Percentiles rank a stretch among this genome's conserved stretches.
Evolutionary conservation across 2,797 vertebrate genomes (phyloP).

Genomic region (Morus bassanus): DNA sequence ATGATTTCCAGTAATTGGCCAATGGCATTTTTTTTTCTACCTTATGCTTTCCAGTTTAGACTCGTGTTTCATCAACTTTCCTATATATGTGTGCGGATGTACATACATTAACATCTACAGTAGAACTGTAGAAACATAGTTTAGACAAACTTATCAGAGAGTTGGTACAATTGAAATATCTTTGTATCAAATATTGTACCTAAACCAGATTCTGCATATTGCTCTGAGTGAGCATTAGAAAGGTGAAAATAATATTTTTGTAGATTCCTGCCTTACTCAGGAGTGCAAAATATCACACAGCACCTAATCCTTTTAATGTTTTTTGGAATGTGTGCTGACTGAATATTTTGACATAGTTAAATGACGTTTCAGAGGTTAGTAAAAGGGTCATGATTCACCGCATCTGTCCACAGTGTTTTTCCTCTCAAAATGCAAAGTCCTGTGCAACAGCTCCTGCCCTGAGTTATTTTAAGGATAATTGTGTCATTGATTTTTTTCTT

Average conservation of each 20-base stretch:
- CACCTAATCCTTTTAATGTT: background rate
- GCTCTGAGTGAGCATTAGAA: background rate
- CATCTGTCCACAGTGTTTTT: background rate
- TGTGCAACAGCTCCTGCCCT: background rate
- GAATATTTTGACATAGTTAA: background rate
- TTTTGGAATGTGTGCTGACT: background rate
- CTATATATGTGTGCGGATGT: too few relatives aligned
- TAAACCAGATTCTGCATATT: background rate
- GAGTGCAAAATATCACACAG: background rate
- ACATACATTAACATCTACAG: rapidly evolving
- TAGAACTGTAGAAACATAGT: background rate
- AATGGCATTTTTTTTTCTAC: too few relatives aligned
- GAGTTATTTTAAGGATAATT: background rate
- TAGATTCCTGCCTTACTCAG: background rate
- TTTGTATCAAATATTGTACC: background rate
- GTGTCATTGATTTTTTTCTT: background rate
- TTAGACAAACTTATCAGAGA: background rate
- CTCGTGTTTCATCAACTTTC: background rate
- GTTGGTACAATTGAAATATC: background rate
- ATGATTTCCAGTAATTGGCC: background rate
- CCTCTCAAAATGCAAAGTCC: background rate
- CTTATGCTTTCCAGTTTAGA: background rate
- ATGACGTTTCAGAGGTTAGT: background rate
- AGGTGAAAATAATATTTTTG: background rate
- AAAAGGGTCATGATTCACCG: background rate